Evolutionary conservation across 2,888 invertebrate genomes (phyloP).

Genomic region (Taenaris catops): DNA sequence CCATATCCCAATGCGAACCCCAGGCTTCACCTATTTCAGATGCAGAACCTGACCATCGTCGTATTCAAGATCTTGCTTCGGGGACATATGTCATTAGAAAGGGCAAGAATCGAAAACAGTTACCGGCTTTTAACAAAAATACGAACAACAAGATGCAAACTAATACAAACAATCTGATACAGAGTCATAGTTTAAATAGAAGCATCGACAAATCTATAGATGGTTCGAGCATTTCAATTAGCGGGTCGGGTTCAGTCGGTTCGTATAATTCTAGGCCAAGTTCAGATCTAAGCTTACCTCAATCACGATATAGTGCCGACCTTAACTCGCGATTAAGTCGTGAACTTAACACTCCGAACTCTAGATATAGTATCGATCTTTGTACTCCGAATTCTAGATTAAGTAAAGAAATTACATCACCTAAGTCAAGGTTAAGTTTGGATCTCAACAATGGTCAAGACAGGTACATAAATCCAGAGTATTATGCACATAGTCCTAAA

Average conservation of each 20-base stretch:
- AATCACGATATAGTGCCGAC: slow-evolving; percentile 79
- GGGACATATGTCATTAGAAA: slow-evolving; percentile 92
- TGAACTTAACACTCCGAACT: slow-evolving; percentile 81
- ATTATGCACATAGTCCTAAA: slow-evolving; percentile 70
- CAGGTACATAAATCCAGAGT: slow-evolving; percentile 64
- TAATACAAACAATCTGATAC: slow-evolving; percentile 51
- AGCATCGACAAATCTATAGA: slow-evolving; percentile 71
- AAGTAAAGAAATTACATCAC: slow-evolving; percentile 79
- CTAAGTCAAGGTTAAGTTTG: slow-evolving; percentile 80
- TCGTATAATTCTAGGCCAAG: slow-evolving; percentile 82
- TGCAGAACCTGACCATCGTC: slow-evolving; percentile 54
- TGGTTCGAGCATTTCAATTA: slow-evolving; percentile 71
- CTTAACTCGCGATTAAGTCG: slow-evolving; percentile 76
- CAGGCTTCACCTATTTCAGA: slow-evolving; percentile 86
- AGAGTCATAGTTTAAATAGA: slow-evolving; percentile 68
- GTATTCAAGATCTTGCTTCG: slow-evolving; percentile 56
- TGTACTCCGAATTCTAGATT: slow-evolving; percentile 81
- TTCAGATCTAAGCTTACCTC: slow-evolving; percentile 81
- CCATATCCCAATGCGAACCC: slow-evolving; percentile 81
- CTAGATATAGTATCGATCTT: slow-evolving; percentile 84
- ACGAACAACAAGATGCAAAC: slow-evolving; percentile 60
- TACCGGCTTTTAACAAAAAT: slow-evolving; percentile 79
- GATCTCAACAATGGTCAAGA: slow-evolving; percentile 79
- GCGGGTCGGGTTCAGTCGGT: slow-evolving; percentile 72
- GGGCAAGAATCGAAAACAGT: slow-evolving; percentile 84